These are phyloP conservation scores for Macropodus opercularis DNA, from an alignment of 2,797 vertebrate species.

Conservation along the genomic window DNA sequence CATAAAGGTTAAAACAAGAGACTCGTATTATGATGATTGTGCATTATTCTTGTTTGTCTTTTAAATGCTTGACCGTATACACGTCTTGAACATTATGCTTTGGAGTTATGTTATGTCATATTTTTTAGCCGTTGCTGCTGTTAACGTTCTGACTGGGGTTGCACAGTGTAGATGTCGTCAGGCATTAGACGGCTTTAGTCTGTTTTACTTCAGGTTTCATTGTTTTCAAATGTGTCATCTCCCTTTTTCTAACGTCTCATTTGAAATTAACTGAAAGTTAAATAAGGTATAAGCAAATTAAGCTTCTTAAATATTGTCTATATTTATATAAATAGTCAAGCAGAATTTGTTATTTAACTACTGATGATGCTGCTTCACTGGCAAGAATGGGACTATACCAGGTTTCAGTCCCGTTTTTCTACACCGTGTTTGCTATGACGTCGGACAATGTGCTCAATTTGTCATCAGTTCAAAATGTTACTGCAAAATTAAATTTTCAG, in stretches of 20 bases:
- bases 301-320: no score
- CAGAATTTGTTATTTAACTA: not conserved
- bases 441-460: no score
- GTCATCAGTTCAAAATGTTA: slow-evolving; percentile 1
- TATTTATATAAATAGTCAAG: slow-evolving; percentile 14
- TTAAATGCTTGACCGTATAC: not conserved
- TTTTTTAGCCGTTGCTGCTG: not conserved
- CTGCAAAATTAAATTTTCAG: slow-evolving; percentile 48
- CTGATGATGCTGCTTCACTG: not conserved
- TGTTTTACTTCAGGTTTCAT: not conserved
- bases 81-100: not conserved
- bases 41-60: not conserved
- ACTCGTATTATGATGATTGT: not conserved
- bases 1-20: not conserved
- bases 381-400: not conserved
- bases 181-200: not conserved
- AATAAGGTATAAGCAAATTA: not conserved
- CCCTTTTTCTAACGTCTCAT: slow-evolving; percentile 1
- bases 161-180: not conserved
- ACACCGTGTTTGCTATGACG: no score
- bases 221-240: not conserved
- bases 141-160: not conserved
- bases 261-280: not conserved
- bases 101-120: not conserved
- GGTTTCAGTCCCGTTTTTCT: no score